Conservation (phyloP, 2,888 invertebrate species). For the Drosophila colorata region DNA sequence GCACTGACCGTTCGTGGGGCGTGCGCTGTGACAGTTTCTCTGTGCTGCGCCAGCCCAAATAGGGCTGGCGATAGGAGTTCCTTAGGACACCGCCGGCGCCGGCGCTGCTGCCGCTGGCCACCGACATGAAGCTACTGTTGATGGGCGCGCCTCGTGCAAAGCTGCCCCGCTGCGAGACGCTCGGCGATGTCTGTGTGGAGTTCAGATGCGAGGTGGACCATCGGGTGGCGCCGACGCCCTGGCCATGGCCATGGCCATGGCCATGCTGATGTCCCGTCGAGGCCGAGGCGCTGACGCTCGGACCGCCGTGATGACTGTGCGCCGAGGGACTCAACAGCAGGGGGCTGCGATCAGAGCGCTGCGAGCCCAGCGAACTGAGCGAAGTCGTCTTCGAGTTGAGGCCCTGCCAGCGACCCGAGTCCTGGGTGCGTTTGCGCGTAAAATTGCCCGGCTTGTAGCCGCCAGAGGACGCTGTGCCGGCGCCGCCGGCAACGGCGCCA, state of each 20-base stretch:
- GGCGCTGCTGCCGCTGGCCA: conserved; percentile 88
- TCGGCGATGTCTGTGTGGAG: conserved; percentile 90
- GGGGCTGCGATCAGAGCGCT: conserved; percentile 85
- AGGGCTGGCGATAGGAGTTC: conserved; percentile 92
- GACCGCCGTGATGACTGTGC: conserved; percentile 85
- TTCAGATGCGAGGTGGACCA: conserved; percentile 92
- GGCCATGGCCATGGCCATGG: conserved; percentile 39
- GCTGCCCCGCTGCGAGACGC: conserved; percentile 90
- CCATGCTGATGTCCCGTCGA: conserved; percentile 22
- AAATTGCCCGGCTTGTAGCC: conserved; percentile 90
- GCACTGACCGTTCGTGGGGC: conserved; percentile 91
- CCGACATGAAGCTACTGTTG: conserved; percentile 86
- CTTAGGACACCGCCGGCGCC: conserved; percentile 83
- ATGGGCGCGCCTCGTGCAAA: conserved; percentile 87
- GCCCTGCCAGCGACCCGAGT: conserved; percentile 88
- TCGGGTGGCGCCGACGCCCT: conserved; percentile 83
- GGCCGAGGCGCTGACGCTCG: conserved; percentile 54
- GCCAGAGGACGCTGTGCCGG: conserved; percentile 25
- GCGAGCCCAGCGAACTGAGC: conserved; percentile 90
- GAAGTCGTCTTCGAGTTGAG: conserved; percentile 95
- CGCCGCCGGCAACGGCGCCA: conserved; percentile 36
- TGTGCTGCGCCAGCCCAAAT: conserved; percentile 95
- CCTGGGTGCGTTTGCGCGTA: conserved; percentile 91
- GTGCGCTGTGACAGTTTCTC: conserved; percentile 92
- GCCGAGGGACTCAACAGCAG: conserved; percentile 85